Conservation (phyloP, 1,140 invertebrate species). For the Phocides pigmalion region DNA sequence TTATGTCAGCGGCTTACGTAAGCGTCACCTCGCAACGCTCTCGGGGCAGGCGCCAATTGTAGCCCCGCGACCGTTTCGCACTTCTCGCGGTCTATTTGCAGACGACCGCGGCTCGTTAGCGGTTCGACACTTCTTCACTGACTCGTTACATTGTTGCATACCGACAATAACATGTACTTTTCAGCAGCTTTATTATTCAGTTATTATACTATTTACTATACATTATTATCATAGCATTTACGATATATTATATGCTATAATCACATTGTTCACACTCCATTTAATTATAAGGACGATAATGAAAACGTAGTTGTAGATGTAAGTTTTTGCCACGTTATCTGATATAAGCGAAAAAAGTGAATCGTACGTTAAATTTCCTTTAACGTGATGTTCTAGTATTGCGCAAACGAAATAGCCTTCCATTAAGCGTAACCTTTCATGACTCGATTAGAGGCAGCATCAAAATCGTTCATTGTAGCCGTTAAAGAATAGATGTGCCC, state of each 20-base stretch:
- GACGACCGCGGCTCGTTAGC: conserved; percentile 62
- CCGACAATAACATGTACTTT: conserved; percentile 11
- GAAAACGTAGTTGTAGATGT: too few relatives aligned
- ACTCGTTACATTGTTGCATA: conserved; percentile 19
- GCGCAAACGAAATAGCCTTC: conserved; percentile 49
- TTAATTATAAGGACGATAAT: too few relatives aligned
- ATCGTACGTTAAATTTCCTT: conserved; percentile 22
- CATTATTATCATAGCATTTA: not conserved
- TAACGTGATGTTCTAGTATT: conserved; percentile 41
- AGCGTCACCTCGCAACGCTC: conserved; percentile 77
- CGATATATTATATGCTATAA: too few relatives aligned
- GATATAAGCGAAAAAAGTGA: not conserved
- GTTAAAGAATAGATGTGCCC: conserved; percentile 72
- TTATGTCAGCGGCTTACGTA: conserved; percentile 82
- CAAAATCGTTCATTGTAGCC: conserved; percentile 61
- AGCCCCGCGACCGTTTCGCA: conserved; percentile 73
- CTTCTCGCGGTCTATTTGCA: conserved; percentile 75
- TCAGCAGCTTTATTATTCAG: not conserved
- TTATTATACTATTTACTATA: not conserved
- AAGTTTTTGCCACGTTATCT: too few relatives aligned
- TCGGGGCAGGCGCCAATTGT: conserved; percentile 73
- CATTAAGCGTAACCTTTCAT: conserved; percentile 72
- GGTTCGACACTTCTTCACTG: conserved; percentile 35
- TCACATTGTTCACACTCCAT: not conserved
- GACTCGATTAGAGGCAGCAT: conserved; percentile 60